A percentile compares a stretch with the other conserved stretches of the same genome.
phyloP scores from a whole-genome alignment of 2,113 vertebrate species.

The Phoenicopterus ruber region DNA sequence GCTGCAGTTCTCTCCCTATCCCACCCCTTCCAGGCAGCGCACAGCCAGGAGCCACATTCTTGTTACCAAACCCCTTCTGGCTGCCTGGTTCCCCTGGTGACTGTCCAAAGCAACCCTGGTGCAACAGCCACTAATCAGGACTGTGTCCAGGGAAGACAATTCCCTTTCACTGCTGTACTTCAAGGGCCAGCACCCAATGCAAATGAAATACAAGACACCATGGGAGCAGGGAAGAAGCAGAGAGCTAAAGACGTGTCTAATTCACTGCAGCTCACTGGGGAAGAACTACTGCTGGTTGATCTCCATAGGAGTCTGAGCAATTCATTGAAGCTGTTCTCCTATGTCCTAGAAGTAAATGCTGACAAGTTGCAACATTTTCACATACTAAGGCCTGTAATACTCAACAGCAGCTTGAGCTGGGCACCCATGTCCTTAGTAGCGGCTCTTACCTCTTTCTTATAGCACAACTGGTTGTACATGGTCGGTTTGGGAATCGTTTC shows the following conservation, averaged over 20 bases:
- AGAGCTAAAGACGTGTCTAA: not conserved
- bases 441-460: conserved; percentile 92
- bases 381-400: not conserved
- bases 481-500: conserved; percentile 90
- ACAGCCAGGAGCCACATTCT: not conserved
- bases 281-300: not conserved
- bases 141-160: not conserved
- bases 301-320: not conserved
- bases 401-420: not conserved
- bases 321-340: not conserved
- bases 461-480: conserved; percentile 93
- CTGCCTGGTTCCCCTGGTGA: not conserved
- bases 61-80: not conserved
- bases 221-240: not conserved
- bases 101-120: not conserved
- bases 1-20: not conserved
- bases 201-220: not conserved
- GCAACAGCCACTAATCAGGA: not conserved
- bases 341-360: not conserved
- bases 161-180: not conserved
- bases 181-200: not conserved
- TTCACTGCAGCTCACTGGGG: not conserved
- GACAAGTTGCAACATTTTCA: not conserved
- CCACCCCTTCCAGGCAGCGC: not conserved
- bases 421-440: not conserved